Percentiles rank a stretch among this genome's conserved stretches.
Conservation (phyloP, 2,888 invertebrate species). For the Asteroscopus sphinx region DNA sequence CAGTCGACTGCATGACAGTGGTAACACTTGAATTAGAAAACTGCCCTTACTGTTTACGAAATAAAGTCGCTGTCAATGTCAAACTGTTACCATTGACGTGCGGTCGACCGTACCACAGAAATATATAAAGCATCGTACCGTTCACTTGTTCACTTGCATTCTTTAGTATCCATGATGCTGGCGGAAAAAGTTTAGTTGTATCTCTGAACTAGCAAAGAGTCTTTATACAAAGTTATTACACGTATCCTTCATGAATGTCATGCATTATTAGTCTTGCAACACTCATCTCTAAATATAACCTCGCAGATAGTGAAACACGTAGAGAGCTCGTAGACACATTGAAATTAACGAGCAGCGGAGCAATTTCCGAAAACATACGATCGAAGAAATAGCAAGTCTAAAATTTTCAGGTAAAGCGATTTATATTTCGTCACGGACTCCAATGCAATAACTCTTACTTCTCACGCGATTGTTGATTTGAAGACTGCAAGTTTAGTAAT, state of each 20-base stretch:
- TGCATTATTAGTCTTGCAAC: constrained; percentile 14
- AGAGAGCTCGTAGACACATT: constrained; percentile 30
- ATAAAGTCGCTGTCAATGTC: no score
- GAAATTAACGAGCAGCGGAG: constrained; percentile 20
- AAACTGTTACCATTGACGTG: no score
- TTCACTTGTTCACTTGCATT: no score
- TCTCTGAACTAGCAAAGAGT: constrained; percentile 13
- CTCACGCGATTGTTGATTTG: constrained; percentile 56
- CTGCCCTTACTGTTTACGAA: no score
- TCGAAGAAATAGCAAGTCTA: constrained; percentile 9
- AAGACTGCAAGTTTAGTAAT: constrained; percentile 38
- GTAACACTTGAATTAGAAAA: no score
- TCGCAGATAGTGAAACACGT: constrained; percentile 18
- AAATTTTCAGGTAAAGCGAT: constrained; percentile 40
- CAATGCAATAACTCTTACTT: constrained; percentile 42
- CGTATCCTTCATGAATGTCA: constrained; percentile 36
- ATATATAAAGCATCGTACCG: no score
- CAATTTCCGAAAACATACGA: constrained; percentile 24
- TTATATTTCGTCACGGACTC: constrained; percentile 26
- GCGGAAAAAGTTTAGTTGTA: no score
- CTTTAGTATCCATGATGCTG: no score
- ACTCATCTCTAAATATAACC: constrained; percentile 31
- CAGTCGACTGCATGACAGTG: no score
- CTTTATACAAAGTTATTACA: background rate
- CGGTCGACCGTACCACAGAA: no score